phyloP scores from a whole-genome alignment of 2,113 vertebrate genomes.

The Thunnus maccoyii region DNA sequence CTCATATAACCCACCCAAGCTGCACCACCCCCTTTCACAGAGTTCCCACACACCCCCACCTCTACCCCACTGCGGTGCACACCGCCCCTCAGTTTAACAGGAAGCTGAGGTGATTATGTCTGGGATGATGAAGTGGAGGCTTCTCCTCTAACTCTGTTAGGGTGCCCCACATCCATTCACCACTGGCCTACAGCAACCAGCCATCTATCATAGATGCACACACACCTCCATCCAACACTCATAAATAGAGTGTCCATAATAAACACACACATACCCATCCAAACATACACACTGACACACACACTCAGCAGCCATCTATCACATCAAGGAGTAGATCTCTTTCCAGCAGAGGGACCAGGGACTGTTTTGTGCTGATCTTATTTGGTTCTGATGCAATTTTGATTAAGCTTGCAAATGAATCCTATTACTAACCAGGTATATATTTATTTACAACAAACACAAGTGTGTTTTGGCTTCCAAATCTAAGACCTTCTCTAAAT shows the following conservation, averaged over 20 bases:
- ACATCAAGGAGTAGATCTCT: conserved; percentile 65
- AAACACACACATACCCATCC: conserved; percentile 56
- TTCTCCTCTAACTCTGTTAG: conserved; percentile 83
- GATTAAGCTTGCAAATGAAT: conserved; percentile 80
- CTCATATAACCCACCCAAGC: conserved; percentile 55
- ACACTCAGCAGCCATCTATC: conserved; percentile 68
- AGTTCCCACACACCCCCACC: conserved; percentile 61
- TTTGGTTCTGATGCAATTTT: conserved; percentile 78
- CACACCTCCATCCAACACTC: conserved; percentile 72
- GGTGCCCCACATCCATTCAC: conserved; percentile 81
- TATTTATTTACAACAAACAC: conserved; percentile 72
- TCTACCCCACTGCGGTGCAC: conserved; percentile 60
- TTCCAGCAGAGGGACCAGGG: conserved; percentile 54
- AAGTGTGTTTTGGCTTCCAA: conserved; percentile 55
- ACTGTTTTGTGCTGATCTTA: conserved; percentile 72
- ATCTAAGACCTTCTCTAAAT: conserved; percentile 52
- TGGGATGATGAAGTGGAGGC: conserved; percentile 85
- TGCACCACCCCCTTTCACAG: conserved; percentile 39
- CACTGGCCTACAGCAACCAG: conserved; percentile 78
- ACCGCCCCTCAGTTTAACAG: conserved; percentile 79
- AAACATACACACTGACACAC: conserved; percentile 49
- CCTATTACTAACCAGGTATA: conserved; percentile 71
- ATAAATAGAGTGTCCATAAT: conserved; percentile 64
- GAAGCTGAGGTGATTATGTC: conserved; percentile 86
- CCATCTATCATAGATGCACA: conserved; percentile 84